phyloP scores from a whole-genome alignment of 2,888 invertebrate genomes.

The Andrena flavipes region DNA sequence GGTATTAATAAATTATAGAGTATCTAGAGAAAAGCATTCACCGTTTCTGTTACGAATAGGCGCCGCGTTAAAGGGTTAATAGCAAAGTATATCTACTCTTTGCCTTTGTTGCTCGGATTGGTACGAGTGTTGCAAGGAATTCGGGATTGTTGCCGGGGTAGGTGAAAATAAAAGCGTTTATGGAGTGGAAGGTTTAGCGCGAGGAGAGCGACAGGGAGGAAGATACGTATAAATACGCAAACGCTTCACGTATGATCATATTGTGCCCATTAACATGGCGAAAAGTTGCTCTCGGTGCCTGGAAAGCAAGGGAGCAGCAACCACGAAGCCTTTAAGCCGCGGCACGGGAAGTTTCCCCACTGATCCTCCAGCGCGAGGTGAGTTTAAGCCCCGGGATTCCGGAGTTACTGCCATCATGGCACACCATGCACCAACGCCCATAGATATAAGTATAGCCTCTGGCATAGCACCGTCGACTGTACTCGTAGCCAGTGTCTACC shows the following conservation, averaged over 20 bases:
- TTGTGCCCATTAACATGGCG: conserved; percentile 83
- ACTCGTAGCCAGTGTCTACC: conserved; percentile 71
- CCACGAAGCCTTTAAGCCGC: conserved; percentile 85
- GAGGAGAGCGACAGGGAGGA: neutral
- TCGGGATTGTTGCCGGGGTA: neutral
- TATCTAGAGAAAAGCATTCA: too few relatives aligned
- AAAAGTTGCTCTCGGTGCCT: conserved; percentile 80
- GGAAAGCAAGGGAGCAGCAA: conserved; percentile 81
- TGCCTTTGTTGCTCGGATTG: too few relatives aligned
- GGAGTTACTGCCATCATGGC: conserved; percentile 84
- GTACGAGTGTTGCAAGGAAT: neutral
- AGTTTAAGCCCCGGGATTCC: conserved; percentile 84
- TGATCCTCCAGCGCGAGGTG: conserved; percentile 82
- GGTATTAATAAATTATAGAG: neutral
- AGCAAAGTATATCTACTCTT: too few relatives aligned
- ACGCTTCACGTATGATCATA: conserved; percentile 80
- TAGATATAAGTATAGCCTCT: conserved; percentile 75
- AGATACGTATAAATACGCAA: conserved; percentile 62
- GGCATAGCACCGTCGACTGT: conserved; percentile 68
- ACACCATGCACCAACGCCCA: conserved; percentile 81
- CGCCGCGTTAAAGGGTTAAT: too few relatives aligned
- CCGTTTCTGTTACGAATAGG: too few relatives aligned
- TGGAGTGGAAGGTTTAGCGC: neutral
- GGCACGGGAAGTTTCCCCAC: conserved; percentile 84
- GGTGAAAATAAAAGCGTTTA: neutral